Percentiles rank a stretch among this genome's conserved stretches.
phyloP scores from a whole-genome alignment of 1,140 invertebrate genomes.

The Hydropsyche tenuis region DNA sequence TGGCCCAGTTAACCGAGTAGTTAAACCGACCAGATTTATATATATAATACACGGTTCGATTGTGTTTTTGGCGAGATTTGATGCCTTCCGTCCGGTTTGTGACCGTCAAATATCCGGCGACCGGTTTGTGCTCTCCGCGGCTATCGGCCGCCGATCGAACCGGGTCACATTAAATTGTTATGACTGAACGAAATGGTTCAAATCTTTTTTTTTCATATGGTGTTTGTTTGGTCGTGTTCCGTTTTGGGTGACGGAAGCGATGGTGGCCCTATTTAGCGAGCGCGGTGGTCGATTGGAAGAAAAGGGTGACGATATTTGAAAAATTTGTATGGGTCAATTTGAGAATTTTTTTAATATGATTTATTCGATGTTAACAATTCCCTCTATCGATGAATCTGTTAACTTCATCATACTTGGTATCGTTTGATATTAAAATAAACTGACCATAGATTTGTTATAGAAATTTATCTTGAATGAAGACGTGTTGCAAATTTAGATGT shows the following conservation, averaged over 20 bases:
- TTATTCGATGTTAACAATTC: no score
- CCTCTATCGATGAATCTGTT: no score
- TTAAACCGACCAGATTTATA: conserved; percentile 27
- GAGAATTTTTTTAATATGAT: no score
- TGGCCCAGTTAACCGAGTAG: conserved; percentile 30
- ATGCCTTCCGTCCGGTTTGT: conserved; percentile 42
- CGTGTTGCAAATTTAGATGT: no score
- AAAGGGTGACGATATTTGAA: no score
- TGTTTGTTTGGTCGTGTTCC: neutral
- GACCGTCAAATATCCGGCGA: conserved; percentile 31
- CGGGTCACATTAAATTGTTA: conserved; percentile 33
- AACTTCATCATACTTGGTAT: no score
- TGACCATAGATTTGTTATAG: no score
- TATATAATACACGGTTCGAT: conserved; percentile 41
- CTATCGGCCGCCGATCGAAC: conserved; percentile 30
- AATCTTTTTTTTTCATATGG: neutral
- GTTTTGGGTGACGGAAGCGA: no score
- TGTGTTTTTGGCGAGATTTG: conserved; percentile 42
- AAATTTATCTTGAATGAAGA: no score
- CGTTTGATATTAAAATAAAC: no score
- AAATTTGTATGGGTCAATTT: neutral
- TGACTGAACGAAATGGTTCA: conserved; percentile 5
- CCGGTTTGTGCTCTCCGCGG: conserved; percentile 19
- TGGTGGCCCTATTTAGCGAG: no score
- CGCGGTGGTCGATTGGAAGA: no score